Conservation (phyloP, 2,797 vertebrate genomes). For the Fratercula arctica region DNA sequence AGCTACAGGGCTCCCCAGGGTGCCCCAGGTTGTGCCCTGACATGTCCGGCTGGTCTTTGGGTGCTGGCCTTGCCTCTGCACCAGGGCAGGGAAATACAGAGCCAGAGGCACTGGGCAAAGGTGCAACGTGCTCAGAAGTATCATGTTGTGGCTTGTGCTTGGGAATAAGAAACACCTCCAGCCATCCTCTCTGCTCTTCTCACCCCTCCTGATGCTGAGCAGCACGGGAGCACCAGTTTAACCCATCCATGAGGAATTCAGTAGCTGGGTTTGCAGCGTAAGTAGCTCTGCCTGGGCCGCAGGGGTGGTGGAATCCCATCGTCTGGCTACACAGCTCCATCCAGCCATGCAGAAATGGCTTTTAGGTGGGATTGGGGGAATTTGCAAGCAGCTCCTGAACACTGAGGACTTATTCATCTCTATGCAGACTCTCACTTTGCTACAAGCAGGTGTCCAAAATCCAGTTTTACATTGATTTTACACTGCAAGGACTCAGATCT, state of each 20-base stretch:
- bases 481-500: background rate
- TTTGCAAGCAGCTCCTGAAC: background rate
- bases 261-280: rapidly evolving
- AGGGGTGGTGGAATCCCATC: background rate
- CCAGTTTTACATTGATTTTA: background rate
- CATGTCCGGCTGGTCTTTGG: rapidly evolving
- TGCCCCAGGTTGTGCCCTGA: background rate
- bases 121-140: no score
- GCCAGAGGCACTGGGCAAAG: background rate
- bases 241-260: background rate
- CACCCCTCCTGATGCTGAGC: background rate
- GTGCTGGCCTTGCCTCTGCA: no score
- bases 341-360: background rate
- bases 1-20: background rate
- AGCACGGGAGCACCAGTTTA: background rate
- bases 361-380: background rate
- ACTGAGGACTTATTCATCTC: background rate
- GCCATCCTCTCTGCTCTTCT: background rate
- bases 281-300: background rate
- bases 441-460: background rate
- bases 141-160: background rate
- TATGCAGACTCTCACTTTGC: background rate
- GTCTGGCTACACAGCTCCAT: background rate
- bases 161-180: background rate
- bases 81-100: rapidly evolving